Evolutionary conservation across 2,113 vertebrate species (phyloP).

Genomic region (Meriones unguiculatus): DNA sequence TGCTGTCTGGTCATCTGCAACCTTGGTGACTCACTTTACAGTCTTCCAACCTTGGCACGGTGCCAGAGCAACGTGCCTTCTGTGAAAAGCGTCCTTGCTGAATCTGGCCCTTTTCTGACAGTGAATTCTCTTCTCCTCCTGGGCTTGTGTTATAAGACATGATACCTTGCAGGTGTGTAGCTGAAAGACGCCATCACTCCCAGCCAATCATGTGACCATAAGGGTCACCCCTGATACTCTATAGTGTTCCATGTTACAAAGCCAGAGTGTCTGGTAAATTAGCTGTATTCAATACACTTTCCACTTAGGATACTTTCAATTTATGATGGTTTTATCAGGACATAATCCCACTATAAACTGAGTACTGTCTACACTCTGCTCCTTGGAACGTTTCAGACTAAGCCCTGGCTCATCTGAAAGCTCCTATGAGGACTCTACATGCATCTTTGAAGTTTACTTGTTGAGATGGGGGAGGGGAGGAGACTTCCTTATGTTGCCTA

Average conservation of each 20-base stretch:
- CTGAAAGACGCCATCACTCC: neutral
- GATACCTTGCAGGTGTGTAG: neutral
- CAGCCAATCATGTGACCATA: neutral
- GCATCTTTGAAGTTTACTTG: neutral
- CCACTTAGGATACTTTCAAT: neutral
- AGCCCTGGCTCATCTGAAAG: neutral
- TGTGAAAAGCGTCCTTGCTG: neutral
- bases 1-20: too few relatives aligned
- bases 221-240: neutral
- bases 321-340: neutral
- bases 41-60: neutral
- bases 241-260: neutral
- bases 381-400: neutral
- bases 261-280: neutral
- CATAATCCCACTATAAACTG: neutral
- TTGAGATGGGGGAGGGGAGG: neutral
- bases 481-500: neutral
- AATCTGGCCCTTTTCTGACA: neutral
- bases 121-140: neutral
- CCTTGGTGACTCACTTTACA: neutral
- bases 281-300: neutral
- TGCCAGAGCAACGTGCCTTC: neutral
- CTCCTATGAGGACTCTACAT: neutral
- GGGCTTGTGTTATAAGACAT: neutral
- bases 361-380: neutral